Base-by-base conservation (phyloP, 2,113 vertebrate species). In the Phaethon lepturus region DNA sequence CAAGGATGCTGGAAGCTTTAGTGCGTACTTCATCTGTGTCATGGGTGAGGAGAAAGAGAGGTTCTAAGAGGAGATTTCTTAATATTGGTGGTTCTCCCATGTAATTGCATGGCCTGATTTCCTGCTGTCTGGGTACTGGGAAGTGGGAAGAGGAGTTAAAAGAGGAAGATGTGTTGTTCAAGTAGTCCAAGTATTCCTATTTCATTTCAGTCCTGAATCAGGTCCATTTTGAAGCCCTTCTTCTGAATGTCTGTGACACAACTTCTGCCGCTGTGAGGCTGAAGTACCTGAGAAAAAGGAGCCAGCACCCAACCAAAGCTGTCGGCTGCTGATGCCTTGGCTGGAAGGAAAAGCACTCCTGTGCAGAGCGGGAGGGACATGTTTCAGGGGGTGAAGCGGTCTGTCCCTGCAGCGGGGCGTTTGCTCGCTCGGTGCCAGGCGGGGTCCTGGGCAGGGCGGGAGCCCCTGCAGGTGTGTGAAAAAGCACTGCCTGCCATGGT, bases 211-310 rank as follows among this genome's bases (percentile, higher is more conserved):
- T 49, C 42, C 31, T 24, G 20, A 67, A 56, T 38, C 59, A n/a
- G 17, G 66, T 90, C 38, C 25, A 13, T 6, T 35, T 42, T 80
- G 2, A 11, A 26, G 15, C 17, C 8, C 42, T 77, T 63, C 52
- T 71, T 4, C 45, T 1, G 3, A 26, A 14, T 3, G 9, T 11
- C 47, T 78, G n/a, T 62, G 42, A 15, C 23, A 47, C 6, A 9
- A 12, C 4, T 78, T 78, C 13, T 22, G 33, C 3, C 0, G 0
- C 15, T 5, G 6, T 26, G 23, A 35, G 29, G 19, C 25, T 49
- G 59, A 84, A 73, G 29, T 19, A 28, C 35, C 20, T 22, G 11
- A 40, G 66, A 8, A 64, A 67, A 69, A 69, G 60, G 22, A 94
- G 20, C 60, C 29, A 38, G 4, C 1, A 6, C 25, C 59, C 64